phyloP scores from a whole-genome alignment of 2,797 vertebrate species.

The Helostoma temminkii region DNA sequence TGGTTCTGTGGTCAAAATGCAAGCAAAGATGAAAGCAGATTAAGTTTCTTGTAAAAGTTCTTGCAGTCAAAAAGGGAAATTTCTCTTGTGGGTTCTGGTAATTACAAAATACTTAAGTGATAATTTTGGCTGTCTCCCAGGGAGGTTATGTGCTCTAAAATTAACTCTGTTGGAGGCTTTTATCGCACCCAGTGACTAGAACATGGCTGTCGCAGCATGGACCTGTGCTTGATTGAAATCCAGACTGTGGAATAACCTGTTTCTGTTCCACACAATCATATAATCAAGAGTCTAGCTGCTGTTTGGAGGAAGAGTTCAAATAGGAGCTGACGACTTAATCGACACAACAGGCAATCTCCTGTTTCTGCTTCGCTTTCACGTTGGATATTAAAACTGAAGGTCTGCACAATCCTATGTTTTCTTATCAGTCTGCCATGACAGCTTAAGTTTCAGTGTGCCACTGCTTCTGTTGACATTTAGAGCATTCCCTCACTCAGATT shows the following conservation, averaged over 20 bases:
- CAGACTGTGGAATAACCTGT: slow-evolving; percentile 44
- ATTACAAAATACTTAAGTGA: slow-evolving; percentile 36
- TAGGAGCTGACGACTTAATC: slow-evolving; percentile 39
- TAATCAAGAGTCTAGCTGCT: slow-evolving; percentile 40
- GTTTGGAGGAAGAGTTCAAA: slow-evolving; percentile 50
- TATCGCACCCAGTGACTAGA: slow-evolving; percentile 54
- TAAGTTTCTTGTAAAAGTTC: slow-evolving; percentile 4
- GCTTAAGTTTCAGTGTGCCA: slow-evolving; percentile 7
- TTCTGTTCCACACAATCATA: slow-evolving; percentile 44
- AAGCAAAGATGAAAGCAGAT: neutral
- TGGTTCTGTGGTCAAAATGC: neutral
- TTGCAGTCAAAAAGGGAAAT: slow-evolving; percentile 13
- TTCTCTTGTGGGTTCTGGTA: slow-evolving; percentile 11
- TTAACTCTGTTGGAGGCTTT: slow-evolving; percentile 64
- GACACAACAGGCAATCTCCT: slow-evolving; percentile 45
- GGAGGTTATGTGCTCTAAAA: slow-evolving; percentile 56
- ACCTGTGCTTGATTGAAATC: slow-evolving; percentile 51
- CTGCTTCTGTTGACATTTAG: slow-evolving; percentile 48
- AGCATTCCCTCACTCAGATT: slow-evolving; percentile 41
- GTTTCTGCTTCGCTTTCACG: slow-evolving; percentile 40
- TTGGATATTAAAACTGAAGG: slow-evolving; percentile 53
- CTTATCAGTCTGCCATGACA: slow-evolving; percentile 43
- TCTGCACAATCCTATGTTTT: slow-evolving; percentile 27
- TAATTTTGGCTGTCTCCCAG: slow-evolving; percentile 39
- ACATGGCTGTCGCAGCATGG: slow-evolving; percentile 42